Evolutionary conservation across 1,140 invertebrate species (phyloP), one percentile per base, ranked within the genome.

Genomic region (Drosophila ficusphila): DNA sequence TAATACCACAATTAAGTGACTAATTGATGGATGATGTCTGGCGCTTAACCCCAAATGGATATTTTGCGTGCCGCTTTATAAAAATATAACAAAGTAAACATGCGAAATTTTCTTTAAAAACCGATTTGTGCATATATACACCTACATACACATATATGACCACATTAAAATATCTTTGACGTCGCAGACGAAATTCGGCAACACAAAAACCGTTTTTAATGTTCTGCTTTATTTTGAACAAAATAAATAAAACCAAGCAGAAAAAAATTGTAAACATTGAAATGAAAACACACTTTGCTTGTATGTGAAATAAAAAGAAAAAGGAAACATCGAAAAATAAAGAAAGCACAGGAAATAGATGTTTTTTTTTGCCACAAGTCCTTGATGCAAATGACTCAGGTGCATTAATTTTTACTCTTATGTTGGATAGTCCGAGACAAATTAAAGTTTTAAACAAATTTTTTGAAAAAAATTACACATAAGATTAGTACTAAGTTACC

Each of bases 111-210:
- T 65, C 11, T 16, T 9, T 9, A 36, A 49, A 61, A 27, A 7
- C 4, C 21, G 11, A 58, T 38, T 27, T 31, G 31, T 27, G 21
- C 11, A 48, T 14, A 46, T 21, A 56, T 29, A 44, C 12, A 41
- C 3, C 29, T 42, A 19, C 34, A 8, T 33, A 18, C 38, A 52
- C 34, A 44, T 44, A 46, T 38, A 42, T 61, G 23, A 7, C 38
- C 48, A 54, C 54, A 83, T 69, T 65, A 51, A 78, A 79, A 46
- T 64, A 76, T 76, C 65, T 83, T 86, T 79, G 74, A 82, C 62
- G 79, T 51, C 65, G 76, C 72, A 76, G 60, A 72, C 21, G 8
- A 70, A 52, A 39, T 38, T 21, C 31, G 42, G 42, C 47, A 81
- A 46, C 36, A 57, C 36, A 33, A 51, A 31, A 36, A 16, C 38